phyloP scores from a whole-genome alignment of 2,797 vertebrate species.

The Sebastes variabilis region DNA sequence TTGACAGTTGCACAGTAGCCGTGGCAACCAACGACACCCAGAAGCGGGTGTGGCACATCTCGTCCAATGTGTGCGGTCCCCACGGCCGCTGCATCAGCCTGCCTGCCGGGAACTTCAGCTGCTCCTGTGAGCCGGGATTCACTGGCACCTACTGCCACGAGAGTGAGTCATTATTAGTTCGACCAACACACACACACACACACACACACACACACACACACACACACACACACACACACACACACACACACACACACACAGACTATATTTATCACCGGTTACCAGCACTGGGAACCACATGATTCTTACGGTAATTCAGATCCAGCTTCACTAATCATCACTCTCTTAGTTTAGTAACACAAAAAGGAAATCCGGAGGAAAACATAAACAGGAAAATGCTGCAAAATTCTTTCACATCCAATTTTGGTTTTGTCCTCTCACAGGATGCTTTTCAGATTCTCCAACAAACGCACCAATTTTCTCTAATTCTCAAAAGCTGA shows the following conservation, averaged over 20 bases:
- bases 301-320: constrained; percentile 33
- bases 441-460: background rate
- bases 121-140: constrained; percentile 92
- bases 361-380: background rate
- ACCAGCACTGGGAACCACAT: constrained; percentile 35
- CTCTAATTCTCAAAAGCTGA: too few species aligned
- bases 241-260: constrained; percentile 12
- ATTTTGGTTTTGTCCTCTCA: background rate
- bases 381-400: background rate
- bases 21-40: constrained; percentile 84
- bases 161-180: constrained; percentile 84
- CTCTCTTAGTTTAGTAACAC: constrained; percentile 28
- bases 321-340: constrained; percentile 11
- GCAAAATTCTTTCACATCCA: background rate
- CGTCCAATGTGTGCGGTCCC: constrained; percentile 92
- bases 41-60: constrained; percentile 83
- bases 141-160: constrained; percentile 96
- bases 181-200: background rate
- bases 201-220: constrained; percentile 4
- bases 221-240: constrained; percentile 10
- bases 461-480: background rate
- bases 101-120: constrained; percentile 94
- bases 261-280: constrained; percentile 61
- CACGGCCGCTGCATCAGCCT: constrained; percentile 92
- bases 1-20: constrained; percentile 93